A percentile compares a stretch with the other conserved stretches of the same genome.
Conservation (phyloP, 2,113 vertebrate genomes). For the Tor tambroides region DNA sequence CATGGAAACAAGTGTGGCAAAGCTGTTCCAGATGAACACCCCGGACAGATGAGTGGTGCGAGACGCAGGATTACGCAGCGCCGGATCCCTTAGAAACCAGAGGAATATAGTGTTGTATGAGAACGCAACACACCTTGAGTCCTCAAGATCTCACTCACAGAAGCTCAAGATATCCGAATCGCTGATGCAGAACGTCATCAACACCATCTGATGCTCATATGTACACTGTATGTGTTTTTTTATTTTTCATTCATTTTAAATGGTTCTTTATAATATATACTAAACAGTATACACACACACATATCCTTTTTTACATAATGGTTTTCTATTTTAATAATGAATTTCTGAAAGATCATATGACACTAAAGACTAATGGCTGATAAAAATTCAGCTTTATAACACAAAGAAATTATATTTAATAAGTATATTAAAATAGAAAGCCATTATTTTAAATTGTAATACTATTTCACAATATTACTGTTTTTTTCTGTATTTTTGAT, state of each 20-base stretch:
- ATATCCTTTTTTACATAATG: too few species aligned
- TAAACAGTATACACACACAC: too few species aligned
- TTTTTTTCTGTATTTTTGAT: too few species aligned
- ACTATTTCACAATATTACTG: too few species aligned
- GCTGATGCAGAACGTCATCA: not conserved
- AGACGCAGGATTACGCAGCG: conserved; percentile 63
- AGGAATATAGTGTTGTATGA: conserved; percentile 56
- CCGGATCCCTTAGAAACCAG: conserved; percentile 63
- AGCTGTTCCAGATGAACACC: conserved; percentile 99
- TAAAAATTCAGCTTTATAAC: too few species aligned
- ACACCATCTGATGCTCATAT: not conserved
- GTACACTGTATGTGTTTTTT: too few species aligned
- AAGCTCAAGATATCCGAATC: not conserved
- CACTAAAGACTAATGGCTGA: too few species aligned
- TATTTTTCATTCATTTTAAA: not conserved
- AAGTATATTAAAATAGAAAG: too few species aligned
- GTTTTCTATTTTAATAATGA: too few species aligned
- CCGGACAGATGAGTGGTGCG: conserved; percentile 86
- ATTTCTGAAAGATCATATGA: too few species aligned
- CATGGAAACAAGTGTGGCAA: conserved; percentile 99
- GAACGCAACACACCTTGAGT: not conserved
- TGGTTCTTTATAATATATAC: not conserved
- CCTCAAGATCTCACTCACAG: not conserved
- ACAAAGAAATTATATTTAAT: too few species aligned
- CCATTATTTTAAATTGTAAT: too few species aligned